Conservation (phyloP, 2,888 invertebrate species). For the Brachynemurus nebulosus region DNA sequence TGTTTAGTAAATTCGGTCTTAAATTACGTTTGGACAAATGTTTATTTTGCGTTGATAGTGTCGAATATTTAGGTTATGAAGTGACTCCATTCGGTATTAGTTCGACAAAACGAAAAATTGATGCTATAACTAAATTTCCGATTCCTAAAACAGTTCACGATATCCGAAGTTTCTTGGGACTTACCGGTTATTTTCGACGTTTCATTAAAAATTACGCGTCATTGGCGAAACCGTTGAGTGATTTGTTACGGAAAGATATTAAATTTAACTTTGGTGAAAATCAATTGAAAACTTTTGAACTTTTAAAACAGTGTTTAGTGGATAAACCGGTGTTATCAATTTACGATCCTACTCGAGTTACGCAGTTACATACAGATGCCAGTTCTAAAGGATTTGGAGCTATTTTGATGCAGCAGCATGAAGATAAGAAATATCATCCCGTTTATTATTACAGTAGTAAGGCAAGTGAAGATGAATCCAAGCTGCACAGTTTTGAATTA, state of each 20-base stretch:
- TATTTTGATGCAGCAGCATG: constrained; percentile 16
- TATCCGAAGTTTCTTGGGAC: constrained; percentile 21
- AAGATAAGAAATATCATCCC: constrained; percentile 11
- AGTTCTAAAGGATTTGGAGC: constrained; percentile 16
- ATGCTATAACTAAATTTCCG: constrained; percentile 19
- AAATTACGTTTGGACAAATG: constrained; percentile 17
- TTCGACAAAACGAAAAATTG: constrained; percentile 18
- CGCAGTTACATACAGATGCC: constrained; percentile 18
- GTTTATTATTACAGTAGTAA: constrained; percentile 12
- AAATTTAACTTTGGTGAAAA: no score
- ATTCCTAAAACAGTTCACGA: constrained; percentile 19
- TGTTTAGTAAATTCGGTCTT: constrained; percentile 10
- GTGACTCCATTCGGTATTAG: constrained; percentile 16
- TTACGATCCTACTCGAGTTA: constrained; percentile 12
- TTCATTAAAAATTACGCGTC: constrained; percentile 19
- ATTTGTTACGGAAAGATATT: constrained; percentile 11
- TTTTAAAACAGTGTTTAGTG: not conserved
- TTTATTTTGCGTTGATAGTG: constrained; percentile 14
- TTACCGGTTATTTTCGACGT: constrained; percentile 21
- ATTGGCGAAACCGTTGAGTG: constrained; percentile 18
- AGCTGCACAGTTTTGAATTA: constrained; percentile 10
- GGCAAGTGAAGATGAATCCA: constrained; percentile 9
- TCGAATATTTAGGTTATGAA: constrained; percentile 20
- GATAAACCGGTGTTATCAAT: constrained; percentile 12
- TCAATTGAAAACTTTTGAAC: no score